Evolutionary conservation across 2,888 invertebrate genomes (phyloP).

Genomic region (Dynastes tityus): DNA sequence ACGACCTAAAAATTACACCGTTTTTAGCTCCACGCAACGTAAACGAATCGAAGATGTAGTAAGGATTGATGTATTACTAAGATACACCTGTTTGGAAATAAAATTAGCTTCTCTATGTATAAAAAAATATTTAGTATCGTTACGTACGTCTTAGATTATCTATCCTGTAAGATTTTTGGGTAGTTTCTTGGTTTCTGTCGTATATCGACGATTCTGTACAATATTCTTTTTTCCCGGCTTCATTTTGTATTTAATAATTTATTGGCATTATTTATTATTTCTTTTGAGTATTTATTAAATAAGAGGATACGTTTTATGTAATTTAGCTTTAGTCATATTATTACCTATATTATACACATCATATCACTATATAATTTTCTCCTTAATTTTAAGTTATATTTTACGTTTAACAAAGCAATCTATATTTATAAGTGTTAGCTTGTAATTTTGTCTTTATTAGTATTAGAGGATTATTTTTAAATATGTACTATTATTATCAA

Average conservation of each 20-base stretch:
- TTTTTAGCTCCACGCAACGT: conserved; percentile 33
- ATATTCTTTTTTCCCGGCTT: conserved; percentile 33
- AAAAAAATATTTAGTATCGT: conserved; percentile 30
- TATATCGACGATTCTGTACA: conserved; percentile 14
- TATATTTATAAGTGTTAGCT: conserved; percentile 35
- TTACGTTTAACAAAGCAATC: conserved; percentile 35
- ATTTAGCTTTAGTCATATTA: conserved; percentile 35
- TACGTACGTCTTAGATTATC: conserved; percentile 19
- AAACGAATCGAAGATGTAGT: conserved; percentile 32
- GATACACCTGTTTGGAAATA: conserved; percentile 42
- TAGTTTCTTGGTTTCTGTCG: conserved; percentile 16
- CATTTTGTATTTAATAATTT: conserved; percentile 47
- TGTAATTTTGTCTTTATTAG: conserved; percentile 28
- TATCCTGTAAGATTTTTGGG: conserved; percentile 26
- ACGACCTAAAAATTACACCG: conserved; percentile 14
- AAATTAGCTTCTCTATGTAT: conserved; percentile 37
- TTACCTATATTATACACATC: conserved; percentile 21
- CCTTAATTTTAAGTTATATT: conserved; percentile 13
- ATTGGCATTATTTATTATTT: conserved; percentile 47
- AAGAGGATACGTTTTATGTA: conserved; percentile 42
- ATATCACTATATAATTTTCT: conserved; percentile 15
- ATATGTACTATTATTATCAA: conserved; percentile 27
- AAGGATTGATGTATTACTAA: conserved; percentile 18
- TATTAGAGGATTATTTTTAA: conserved; percentile 23
- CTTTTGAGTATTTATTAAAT: conserved; percentile 42